phyloP scores from a whole-genome alignment of 1,140 invertebrate species.

The Bombyx mandarina region DNA sequence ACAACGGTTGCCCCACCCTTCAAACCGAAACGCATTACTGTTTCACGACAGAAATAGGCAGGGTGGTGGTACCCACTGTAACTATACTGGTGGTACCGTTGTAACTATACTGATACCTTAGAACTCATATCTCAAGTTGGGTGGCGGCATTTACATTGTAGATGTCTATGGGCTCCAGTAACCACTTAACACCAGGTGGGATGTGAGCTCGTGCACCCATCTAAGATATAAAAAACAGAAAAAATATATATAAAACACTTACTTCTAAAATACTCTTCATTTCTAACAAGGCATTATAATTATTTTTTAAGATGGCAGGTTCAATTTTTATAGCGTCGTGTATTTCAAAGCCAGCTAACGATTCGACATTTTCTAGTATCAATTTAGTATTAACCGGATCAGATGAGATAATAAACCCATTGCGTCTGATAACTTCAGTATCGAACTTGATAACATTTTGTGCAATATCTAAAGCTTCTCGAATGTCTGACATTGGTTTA shows the following conservation, averaged over 20 bases:
- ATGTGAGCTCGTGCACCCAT: too few species aligned
- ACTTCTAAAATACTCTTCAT: constrained; percentile 64
- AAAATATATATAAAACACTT: constrained; percentile 16
- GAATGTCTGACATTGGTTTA: constrained; percentile 67
- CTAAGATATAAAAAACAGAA: too few species aligned
- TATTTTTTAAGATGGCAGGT: constrained; percentile 72
- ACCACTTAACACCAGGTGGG: too few species aligned
- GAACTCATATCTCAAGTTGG: too few species aligned
- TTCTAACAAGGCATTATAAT: constrained; percentile 61
- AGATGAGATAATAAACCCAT: constrained; percentile 69
- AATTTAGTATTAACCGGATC: constrained; percentile 69
- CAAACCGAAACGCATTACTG: too few species aligned
- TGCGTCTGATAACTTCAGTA: constrained; percentile 58
- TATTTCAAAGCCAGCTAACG: constrained; percentile 65
- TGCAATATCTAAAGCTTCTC: constrained; percentile 61
- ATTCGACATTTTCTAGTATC: constrained; percentile 67
- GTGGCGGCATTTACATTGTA: too few species aligned
- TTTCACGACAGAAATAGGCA: too few species aligned
- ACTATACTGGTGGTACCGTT: too few species aligned
- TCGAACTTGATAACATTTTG: constrained; percentile 63
- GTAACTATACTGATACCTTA: too few species aligned
- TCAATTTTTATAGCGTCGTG: constrained; percentile 60
- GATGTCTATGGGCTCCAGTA: too few species aligned
- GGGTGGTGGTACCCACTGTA: too few species aligned
- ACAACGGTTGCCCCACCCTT: too few species aligned